Conservation (phyloP, 2,113 vertebrate genomes). For the Heterotis niloticus region DNA sequence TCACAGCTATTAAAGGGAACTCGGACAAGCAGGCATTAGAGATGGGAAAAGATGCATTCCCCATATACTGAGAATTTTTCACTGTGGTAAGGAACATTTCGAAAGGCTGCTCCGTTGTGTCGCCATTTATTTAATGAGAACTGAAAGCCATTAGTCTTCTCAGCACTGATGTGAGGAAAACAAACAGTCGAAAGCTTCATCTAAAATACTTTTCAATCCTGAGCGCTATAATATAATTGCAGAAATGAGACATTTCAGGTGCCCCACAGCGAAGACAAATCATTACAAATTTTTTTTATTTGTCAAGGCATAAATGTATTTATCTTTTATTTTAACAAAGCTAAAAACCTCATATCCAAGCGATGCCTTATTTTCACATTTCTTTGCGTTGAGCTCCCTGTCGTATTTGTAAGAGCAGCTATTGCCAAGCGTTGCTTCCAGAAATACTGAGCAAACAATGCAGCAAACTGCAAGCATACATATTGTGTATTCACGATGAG, state of each 20-base stretch:
- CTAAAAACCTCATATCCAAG: neutral
- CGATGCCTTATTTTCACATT: neutral
- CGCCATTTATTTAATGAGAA: neutral
- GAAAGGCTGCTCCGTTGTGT: neutral
- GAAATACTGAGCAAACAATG: no score
- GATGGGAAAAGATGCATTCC: no score
- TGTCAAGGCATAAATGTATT: neutral
- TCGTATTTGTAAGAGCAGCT: neutral
- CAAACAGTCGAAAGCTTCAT: no score
- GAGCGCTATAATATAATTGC: no score
- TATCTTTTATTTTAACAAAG: neutral
- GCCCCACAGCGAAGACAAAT: neutral
- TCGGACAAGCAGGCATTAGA: neutral
- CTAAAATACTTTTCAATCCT: no score
- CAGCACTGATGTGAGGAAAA: neutral
- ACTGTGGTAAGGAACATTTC: neutral
- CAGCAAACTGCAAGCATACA: no score
- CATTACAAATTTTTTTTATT: neutral
- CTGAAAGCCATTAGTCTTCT: neutral
- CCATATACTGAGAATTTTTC: no score
- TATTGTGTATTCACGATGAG: no score
- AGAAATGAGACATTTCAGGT: no score
- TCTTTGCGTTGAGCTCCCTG: neutral
- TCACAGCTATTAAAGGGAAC: neutral
- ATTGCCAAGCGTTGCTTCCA: neutral